A percentile compares a stretch with the other conserved stretches of the same genome.
These are phyloP conservation scores for Calycopis cecrops DNA, from an alignment of 1,140 invertebrate species.

Conservation along the genomic window DNA sequence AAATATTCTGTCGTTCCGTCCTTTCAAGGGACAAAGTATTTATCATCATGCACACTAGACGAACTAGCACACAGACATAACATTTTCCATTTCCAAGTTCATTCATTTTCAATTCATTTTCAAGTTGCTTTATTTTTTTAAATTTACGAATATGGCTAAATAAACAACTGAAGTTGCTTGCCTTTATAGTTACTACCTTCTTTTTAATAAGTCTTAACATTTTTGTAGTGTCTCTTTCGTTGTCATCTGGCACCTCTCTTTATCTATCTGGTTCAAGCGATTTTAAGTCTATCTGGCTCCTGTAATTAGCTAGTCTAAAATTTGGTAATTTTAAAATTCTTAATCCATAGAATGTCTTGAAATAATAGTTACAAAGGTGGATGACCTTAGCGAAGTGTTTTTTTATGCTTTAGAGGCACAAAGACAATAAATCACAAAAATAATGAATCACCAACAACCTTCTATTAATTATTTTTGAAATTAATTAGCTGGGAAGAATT, in stretches of 20 bases:
- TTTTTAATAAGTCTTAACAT: too few relatives aligned
- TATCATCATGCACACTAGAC: too few relatives aligned
- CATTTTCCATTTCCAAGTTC: too few relatives aligned
- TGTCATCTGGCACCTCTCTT: not conserved
- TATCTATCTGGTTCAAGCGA: not conserved
- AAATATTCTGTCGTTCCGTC: too few relatives aligned
- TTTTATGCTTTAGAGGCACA: not conserved
- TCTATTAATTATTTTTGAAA: not conserved
- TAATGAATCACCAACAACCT: not conserved
- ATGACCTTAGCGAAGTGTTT: not conserved
- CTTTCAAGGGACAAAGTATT: too few relatives aligned
- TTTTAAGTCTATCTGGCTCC: not conserved
- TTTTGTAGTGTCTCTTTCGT: too few relatives aligned
- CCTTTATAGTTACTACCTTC: too few relatives aligned
- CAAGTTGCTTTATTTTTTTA: too few relatives aligned
- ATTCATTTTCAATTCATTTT: too few relatives aligned
- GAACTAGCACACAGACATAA: too few relatives aligned
- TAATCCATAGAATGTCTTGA: not conserved
- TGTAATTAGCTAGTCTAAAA: not conserved
- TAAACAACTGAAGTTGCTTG: too few relatives aligned
- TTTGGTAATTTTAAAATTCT: not conserved
- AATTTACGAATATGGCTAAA: too few relatives aligned
- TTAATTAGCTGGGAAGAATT: conserved; percentile 7
- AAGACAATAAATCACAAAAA: not conserved
- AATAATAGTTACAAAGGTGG: not conserved